These are phyloP conservation scores for Trichomycterus rosablanca DNA, from an alignment of 2,113 vertebrate genomes.

Conservation along the genomic window DNA sequence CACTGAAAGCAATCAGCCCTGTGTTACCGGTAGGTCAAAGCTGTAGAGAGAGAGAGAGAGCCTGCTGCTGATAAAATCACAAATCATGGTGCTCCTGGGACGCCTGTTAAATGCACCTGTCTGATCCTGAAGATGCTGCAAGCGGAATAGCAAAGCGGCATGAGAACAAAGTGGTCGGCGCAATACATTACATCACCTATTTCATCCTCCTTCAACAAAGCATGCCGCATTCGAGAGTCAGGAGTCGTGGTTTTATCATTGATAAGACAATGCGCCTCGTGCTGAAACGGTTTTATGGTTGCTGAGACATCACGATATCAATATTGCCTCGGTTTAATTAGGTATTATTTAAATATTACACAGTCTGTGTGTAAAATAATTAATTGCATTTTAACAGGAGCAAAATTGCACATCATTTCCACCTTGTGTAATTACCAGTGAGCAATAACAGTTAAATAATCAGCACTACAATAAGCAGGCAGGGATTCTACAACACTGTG, in stretches of 20 bases:
- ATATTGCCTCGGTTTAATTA: neutral
- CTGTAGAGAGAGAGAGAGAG: conserved; percentile 51
- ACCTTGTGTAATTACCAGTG: conserved; percentile 5
- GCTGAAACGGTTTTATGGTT: too few species aligned
- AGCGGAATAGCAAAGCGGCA: conserved; percentile 34
- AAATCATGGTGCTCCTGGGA: conserved; percentile 43
- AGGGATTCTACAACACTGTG: conserved; percentile 12
- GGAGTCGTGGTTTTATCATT: too few species aligned
- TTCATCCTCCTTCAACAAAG: neutral
- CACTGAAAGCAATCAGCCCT: conserved; percentile 49
- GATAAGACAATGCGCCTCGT: too few species aligned
- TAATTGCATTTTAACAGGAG: too few species aligned
- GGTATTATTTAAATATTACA: conserved; percentile 17
- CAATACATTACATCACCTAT: conserved; percentile 4
- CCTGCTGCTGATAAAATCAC: conserved; percentile 47
- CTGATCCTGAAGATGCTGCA: conserved; percentile 27
- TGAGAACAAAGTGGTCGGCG: neutral
- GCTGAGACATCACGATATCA: too few species aligned
- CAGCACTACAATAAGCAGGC: conserved; percentile 14
- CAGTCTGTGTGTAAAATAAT: neutral
- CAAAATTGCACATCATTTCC: conserved; percentile 10
- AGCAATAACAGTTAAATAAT: conserved; percentile 8
- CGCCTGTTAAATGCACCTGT: conserved; percentile 34
- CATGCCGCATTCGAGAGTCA: neutral
- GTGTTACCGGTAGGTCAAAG: conserved; percentile 52